Percentiles rank a stretch among this genome's conserved stretches.
phyloP scores from a whole-genome alignment of 2,113 vertebrate species.

The Mesoclemmys tuberculata region DNA sequence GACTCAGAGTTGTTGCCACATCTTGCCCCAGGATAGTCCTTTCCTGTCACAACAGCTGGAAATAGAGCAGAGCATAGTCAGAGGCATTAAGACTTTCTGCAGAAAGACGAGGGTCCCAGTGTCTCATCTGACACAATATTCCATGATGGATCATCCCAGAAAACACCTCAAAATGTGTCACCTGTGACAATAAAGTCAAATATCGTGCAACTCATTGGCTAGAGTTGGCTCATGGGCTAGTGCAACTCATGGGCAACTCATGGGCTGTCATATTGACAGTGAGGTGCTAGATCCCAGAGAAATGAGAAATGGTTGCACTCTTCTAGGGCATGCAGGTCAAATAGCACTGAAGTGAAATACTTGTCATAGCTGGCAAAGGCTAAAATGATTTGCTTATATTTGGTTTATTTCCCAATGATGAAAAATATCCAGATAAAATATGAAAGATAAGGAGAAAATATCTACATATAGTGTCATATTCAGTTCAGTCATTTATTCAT shows the following conservation, averaged over 20 bases:
- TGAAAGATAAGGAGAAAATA: fast-evolving
- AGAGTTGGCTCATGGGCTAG: neutral
- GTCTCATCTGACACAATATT: conserved; percentile 48
- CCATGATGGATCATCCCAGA: conserved; percentile 36
- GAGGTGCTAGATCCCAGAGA: neutral
- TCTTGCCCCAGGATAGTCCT: conserved; percentile 19
- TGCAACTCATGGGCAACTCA: conserved; percentile 29
- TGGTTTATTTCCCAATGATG: neutral
- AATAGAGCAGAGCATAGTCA: conserved; percentile 38
- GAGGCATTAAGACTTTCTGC: conserved; percentile 47
- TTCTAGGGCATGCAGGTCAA: neutral
- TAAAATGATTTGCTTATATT: neutral
- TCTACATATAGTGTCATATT: neutral
- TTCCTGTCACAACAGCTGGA: conserved; percentile 55
- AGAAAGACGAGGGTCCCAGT: conserved; percentile 17
- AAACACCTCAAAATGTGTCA: conserved; percentile 37
- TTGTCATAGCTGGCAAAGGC: neutral
- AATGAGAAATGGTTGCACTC: neutral
- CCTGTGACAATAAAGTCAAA: conserved; percentile 50
- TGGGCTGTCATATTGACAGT: neutral
- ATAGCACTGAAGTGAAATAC: neutral
- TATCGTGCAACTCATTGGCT: conserved; percentile 10
- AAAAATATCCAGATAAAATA: neutral
- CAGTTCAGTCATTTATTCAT: fast-evolving
- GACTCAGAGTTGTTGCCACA: conserved; percentile 6